Base-by-base conservation (phyloP, 2,113 vertebrate genomes). In the Cyanoliseus patagonus region DNA sequence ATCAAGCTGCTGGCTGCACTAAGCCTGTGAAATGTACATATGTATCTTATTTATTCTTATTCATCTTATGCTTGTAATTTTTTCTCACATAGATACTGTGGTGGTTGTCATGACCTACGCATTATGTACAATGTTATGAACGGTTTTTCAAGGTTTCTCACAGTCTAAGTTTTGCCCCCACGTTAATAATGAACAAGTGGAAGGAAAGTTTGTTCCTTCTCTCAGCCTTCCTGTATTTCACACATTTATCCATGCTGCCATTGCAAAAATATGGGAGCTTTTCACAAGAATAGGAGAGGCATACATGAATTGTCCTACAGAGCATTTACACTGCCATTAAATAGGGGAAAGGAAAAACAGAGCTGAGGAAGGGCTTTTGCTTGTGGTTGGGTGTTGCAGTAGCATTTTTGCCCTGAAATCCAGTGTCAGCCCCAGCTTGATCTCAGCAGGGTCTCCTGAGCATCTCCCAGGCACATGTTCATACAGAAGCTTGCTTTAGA, bases 101-200 rank as follows among this genome's bases (percentile, higher is more conserved):
- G 22, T 33, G 5, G 13, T 42, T 81, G 22, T 11, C 17, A 17
- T 7, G 53, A 7, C 11, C 62, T 47, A 13, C 1, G 6, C 22
- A 16, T 61, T 74, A 5, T 10, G 12, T 72, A 28, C 37, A 30
- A 25, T 3, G 35, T 28, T 37, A 11, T 25, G 22, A 55, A 51
- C 6, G 7, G 8, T 15, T 31, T 73, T 14, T 16, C 33, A 46
- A 46, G 37, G 14, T 46, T 73, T 78, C 11, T 33, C 28, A 13
- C 20, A 33, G 35, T 20, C 41, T 46, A 7, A 30, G 8, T 46
- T 66, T 70, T 42, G 7, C 41, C 20, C 31, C 31, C 35, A 35
- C 8, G 1, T 57, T 41, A 35, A n/a, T 51, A 64, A 39, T 0
- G 24, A 31, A 11, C 42, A 19, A 0, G 2, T 13, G 51, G 37